Conservation (phyloP, 64 coral and sea anemone species). For the Cladopsammia gracilis region DNA sequence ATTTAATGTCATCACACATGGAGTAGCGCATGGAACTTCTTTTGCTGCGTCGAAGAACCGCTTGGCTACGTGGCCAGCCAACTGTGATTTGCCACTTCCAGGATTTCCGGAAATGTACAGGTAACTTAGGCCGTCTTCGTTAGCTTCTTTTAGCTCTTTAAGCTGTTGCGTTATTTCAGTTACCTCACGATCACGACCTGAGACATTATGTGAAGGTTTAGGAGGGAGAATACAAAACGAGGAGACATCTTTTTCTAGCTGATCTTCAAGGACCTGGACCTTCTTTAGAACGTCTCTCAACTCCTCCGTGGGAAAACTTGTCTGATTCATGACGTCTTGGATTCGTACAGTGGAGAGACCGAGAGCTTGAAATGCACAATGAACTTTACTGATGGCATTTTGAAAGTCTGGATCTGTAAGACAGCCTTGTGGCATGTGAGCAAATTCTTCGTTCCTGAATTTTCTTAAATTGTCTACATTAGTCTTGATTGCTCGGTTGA, state of each 20-base stretch:
- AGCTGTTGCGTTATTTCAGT: conserved; percentile 25
- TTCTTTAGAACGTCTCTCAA: conserved; percentile 13
- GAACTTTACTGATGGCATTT: conserved; percentile 10
- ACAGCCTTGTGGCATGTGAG: conserved; percentile 18
- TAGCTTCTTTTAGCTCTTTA: conserved; percentile 24
- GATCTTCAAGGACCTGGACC: conserved; percentile 10
- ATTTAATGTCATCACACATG: conserved; percentile 22
- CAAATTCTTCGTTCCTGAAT: conserved; percentile 48
- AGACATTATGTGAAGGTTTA: conserved; percentile 38
- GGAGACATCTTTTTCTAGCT: no score
- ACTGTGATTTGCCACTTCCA: conserved; percentile 15
- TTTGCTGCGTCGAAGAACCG: neutral
- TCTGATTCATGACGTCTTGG: conserved; percentile 49
- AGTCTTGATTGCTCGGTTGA: conserved; percentile 24
- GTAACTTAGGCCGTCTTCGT: conserved; percentile 2
- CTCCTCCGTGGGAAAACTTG: conserved; percentile 56
- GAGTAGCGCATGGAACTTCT: neutral
- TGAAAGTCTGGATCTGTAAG: conserved; percentile 40
- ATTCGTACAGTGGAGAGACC: conserved; percentile 21
- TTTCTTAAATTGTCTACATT: conserved; percentile 40
- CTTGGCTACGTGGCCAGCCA: conserved; percentile 22
- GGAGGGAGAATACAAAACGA: conserved; percentile 60
- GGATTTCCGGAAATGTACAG: conserved; percentile 48
- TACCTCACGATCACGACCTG: conserved; percentile 29
- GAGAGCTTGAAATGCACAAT: conserved; percentile 24